Evolutionary conservation across 2,797 vertebrate species (phyloP), one percentile per base, ranked within the genome.

Genomic region (Melanotaenia nigrans): DNA sequence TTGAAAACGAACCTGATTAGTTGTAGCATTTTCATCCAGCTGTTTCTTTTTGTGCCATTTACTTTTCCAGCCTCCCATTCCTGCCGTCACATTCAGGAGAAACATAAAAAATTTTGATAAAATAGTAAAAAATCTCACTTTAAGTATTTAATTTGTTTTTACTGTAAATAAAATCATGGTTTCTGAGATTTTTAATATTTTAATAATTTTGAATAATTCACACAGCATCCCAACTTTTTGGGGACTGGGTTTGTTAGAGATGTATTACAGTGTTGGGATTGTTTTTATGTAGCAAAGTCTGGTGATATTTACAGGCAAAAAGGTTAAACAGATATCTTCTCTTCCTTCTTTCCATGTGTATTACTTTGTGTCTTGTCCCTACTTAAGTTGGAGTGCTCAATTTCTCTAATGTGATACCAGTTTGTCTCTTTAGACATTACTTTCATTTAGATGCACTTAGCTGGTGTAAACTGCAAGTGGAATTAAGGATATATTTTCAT

Each of bases 401-500:
- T 73, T 65, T 62, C 68, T 79, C 53, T 68, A 61, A 68, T 75
- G 59, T 59, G 24, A 68, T 54, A 22, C 36, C 40, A 55, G 24
- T 68, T 69, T 75, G 60, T 69, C 61, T 81, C 65, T 47, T 4
- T 6, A 54, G 63, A 70, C 32, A 75, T 70, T 10, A 30, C 22
- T 68, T 69, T 68, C 24, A 61, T 77, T 67, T 35, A 71, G 35
- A 76, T 65, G 33, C 18, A 33, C 22, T 72, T 61, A 25, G 75
- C 61, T 74, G 30, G 56, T 61, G 24, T 4, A 25, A 60, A 45
- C 20, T n/a, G 24, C 36, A 45, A 68, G 38, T 38, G 30, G 45
- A 78, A 60, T 62, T 61, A 53, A 73, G 61, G 38, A 53, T 59
- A 8, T 66, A 54, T 7, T 60, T 54, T 63, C 40, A 58, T 40